Percentiles rank a stretch among this genome's conserved stretches.
phyloP scores from a whole-genome alignment of 2,888 invertebrate species.

The Idaea aversata region DNA sequence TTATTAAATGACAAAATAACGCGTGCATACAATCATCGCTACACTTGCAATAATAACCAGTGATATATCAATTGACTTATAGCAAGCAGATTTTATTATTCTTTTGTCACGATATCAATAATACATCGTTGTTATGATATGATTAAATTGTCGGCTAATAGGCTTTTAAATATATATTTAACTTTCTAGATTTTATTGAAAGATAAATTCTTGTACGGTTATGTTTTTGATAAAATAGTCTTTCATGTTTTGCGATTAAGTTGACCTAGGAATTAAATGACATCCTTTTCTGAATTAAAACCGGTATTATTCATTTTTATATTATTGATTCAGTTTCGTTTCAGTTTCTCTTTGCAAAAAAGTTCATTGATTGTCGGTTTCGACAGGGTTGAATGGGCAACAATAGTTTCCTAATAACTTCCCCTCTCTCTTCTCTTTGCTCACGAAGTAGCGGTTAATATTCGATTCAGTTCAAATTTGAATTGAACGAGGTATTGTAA shows the following conservation, averaged over 20 bases:
- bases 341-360: background rate
- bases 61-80: background rate
- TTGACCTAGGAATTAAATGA: background rate
- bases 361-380: background rate
- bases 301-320: background rate
- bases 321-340: background rate
- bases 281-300: background rate
- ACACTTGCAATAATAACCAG: background rate
- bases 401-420: background rate
- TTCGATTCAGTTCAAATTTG: background rate
- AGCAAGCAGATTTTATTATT: background rate
- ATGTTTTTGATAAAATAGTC: background rate
- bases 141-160: background rate
- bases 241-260: background rate
- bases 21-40: conserved; percentile 2
- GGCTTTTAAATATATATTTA: background rate
- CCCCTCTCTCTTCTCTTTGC: background rate
- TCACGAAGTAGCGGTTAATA: background rate
- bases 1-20: conserved; percentile 17
- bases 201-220: background rate
- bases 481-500: background rate
- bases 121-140: background rate
- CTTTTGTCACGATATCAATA: background rate
- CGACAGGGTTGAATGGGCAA: background rate
- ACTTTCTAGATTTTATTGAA: background rate